Evolutionary conservation across 2,797 vertebrate species (phyloP), one percentile per base, ranked within the genome.

Genomic region (Tapera naevia): DNA sequence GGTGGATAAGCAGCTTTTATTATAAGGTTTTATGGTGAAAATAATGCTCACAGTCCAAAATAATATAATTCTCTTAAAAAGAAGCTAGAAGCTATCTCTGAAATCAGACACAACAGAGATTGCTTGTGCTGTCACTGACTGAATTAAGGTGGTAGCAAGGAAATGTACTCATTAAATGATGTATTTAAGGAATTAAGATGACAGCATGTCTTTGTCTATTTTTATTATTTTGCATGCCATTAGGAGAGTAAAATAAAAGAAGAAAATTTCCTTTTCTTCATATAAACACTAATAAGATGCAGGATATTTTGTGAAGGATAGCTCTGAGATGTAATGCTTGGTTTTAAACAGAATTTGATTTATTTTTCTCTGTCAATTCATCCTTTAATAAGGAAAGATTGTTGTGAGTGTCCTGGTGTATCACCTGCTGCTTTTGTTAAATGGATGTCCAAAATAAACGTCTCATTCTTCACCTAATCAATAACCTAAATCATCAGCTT

Each of bases 1-100:
- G 60, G 30, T 64, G 22, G 76, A 89, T 92, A 91, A 93, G 67
- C 75, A 87, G 75, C 67, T 65, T 94, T 91, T 94, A 88, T 95
- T 94, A 62, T 50, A 80, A 76, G 73, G 50, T 54, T 70, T 84
- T 85, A 74, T 66, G 56, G 51, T 80, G 79, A 74, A 72, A 85
- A 70, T 85, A 86, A 84, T 79, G 50, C 28, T 64, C 72, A 89
- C 72, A 80, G 65, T 35, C 75, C 61, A 76, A 94, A 94, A 78
- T 79, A 94, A 94, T 83, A 71, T 50, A 82, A 91, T 81, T 73
- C 46, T 65, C 41, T 43, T 51, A 71, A 70, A 86, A 73, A 80
- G 60, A 86, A 81, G 32, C 50, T 61, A 75, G 35, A 70, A 48
- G 61, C 53, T 85, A 27, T 75, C 39, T 84, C 67, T 86, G 64